phyloP scores from a whole-genome alignment of 1,140 invertebrate genomes.

The Drosophila murphyi region DNA sequence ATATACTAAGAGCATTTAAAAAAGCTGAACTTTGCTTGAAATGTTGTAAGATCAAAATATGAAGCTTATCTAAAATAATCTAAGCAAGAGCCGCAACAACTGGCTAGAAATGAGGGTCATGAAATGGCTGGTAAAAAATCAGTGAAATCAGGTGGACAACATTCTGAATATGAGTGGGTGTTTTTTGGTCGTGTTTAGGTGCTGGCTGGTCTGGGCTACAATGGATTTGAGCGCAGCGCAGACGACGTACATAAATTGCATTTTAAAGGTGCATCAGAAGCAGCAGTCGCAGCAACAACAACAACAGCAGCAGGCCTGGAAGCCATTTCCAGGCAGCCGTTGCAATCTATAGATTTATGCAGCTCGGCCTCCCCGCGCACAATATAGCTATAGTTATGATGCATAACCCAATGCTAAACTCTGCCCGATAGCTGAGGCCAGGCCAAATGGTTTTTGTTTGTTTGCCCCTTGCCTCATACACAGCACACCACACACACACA shows the following conservation, averaged over 20 bases:
- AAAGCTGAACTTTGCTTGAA: not conserved
- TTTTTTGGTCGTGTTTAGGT: conserved; percentile 58
- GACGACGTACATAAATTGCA: conserved; percentile 82
- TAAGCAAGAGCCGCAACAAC: not conserved
- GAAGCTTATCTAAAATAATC: conserved; percentile 31
- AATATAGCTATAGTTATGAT: conserved; percentile 71
- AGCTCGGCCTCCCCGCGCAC: conserved; percentile 26
- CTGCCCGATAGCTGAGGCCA: conserved; percentile 43
- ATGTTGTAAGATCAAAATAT: not conserved
- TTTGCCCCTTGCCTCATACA: conserved; percentile 18
- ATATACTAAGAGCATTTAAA: not conserved
- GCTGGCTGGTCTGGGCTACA: conserved; percentile 35
- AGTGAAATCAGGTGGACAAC: conserved; percentile 9
- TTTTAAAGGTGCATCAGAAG: conserved; percentile 79
- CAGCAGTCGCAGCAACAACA: conserved; percentile 23
- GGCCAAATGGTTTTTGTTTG: conserved; percentile 73
- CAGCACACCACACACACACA: too few species aligned
- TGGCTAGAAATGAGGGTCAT: conserved; percentile 47
- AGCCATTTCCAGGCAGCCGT: conserved; percentile 14
- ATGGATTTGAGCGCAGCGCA: conserved; percentile 62
- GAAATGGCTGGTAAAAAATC: conserved; percentile 72
- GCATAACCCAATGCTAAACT: conserved; percentile 75
- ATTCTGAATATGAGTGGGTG: conserved; percentile 32
- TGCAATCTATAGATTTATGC: conserved; percentile 81
- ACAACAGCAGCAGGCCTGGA: conserved; percentile 2